These are phyloP conservation scores for Parelbella ahira DNA, from an alignment of 2,888 invertebrate species.

Conservation along the genomic window DNA sequence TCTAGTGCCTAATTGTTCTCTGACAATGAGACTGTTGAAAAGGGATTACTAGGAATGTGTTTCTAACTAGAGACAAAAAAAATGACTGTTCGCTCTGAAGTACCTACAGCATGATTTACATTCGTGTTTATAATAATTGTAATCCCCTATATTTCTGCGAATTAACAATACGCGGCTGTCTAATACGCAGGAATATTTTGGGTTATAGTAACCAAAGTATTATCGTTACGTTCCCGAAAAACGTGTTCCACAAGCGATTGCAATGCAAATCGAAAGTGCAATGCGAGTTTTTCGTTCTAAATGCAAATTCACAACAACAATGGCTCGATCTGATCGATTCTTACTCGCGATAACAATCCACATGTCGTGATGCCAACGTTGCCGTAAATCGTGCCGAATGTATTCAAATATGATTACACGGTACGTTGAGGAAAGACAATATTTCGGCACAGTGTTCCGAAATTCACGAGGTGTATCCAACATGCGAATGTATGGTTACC, in stretches of 20 bases:
- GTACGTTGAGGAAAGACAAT: background rate
- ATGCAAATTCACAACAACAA: slow-evolving; percentile 38
- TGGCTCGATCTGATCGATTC: slow-evolving; percentile 16
- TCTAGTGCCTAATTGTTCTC: no score
- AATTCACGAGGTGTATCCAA: slow-evolving; percentile 1
- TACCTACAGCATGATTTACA: no score
- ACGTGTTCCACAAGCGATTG: slow-evolving; percentile 7
- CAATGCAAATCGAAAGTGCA: slow-evolving; percentile 30
- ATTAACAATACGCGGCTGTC: no score
- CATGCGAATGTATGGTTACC: slow-evolving; percentile 18
- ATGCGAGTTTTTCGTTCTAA: slow-evolving; percentile 41
- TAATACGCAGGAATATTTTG: no score
- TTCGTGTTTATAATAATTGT: no score
- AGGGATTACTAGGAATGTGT: no score
- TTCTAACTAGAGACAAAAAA: no score
- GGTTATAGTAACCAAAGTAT: slow-evolving; percentile 2
- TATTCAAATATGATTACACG: slow-evolving; percentile 6
- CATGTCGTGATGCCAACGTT: slow-evolving; percentile 13
- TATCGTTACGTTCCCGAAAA: slow-evolving; percentile 4
- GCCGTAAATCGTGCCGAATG: slow-evolving; percentile 12
- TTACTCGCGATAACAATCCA: slow-evolving; percentile 6
- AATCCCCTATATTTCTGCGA: no score
- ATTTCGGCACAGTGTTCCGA: no score
- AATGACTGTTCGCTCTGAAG: no score
- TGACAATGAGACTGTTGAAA: no score